A percentile compares a stretch with the other conserved stretches of the same genome.
These are phyloP conservation scores for Corynorhinus townsendii DNA, from an alignment of 2,113 vertebrate species.

Conservation along the genomic window DNA sequence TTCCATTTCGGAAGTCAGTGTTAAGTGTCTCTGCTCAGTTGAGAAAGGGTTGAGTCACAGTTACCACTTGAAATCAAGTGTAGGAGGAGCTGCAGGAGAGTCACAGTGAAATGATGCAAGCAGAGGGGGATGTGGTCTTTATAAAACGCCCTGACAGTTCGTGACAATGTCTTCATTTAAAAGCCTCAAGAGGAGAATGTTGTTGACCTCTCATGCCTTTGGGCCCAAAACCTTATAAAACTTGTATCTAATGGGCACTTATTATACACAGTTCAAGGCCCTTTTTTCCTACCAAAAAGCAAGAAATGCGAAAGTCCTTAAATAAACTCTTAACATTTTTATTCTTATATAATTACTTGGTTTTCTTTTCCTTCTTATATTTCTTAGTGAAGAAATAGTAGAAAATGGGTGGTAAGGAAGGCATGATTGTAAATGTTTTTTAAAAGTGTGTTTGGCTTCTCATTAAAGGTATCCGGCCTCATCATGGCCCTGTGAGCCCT, in stretches of 20 bases:
- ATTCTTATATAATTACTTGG: background rate
- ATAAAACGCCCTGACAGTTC: background rate
- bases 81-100: background rate
- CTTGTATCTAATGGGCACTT: background rate
- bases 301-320: background rate
- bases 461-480: conserved; percentile 19
- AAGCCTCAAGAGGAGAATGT: background rate
- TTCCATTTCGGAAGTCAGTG: background rate
- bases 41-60: background rate
- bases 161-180: background rate
- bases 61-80: background rate
- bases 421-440: background rate
- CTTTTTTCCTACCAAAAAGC: background rate
- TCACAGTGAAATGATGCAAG: background rate
- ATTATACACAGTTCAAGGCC: background rate
- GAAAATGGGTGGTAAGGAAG: conserved; percentile 23
- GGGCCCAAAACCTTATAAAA: background rate
- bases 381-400: background rate
- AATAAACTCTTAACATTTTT: background rate
- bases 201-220: background rate
- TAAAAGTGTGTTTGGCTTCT: background rate
- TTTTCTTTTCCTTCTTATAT: background rate
- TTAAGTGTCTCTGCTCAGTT: background rate
- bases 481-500: background rate
- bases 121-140: background rate